These are phyloP conservation scores for Drosophila miranda DNA, from an alignment of 1,140 invertebrate genomes.

Conservation along the genomic window DNA sequence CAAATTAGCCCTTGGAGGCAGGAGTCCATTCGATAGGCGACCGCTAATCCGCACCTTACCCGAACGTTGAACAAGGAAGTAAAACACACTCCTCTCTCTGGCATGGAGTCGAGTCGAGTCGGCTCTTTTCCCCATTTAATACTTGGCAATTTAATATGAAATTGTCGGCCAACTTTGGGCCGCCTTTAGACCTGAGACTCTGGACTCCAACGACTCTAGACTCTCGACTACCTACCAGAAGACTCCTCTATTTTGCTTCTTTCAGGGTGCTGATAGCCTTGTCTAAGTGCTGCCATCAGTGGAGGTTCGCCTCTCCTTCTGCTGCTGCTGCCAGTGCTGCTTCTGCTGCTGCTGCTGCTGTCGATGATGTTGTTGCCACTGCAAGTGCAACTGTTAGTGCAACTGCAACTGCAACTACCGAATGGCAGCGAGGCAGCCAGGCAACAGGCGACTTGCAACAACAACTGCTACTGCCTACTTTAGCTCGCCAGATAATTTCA, in stretches of 20 bases:
- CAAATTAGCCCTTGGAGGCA: slow-evolving; percentile 77
- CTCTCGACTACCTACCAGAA: slow-evolving; percentile 15
- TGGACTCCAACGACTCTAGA: slow-evolving; percentile 33
- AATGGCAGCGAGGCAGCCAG: not conserved
- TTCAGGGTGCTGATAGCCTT: slow-evolving; percentile 74
- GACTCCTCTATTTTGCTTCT: slow-evolving; percentile 46
- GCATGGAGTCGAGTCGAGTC: slow-evolving; percentile 4
- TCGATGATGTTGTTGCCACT: slow-evolving; percentile 58
- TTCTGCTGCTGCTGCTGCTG: slow-evolving; percentile 22
- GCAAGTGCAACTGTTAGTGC: slow-evolving; percentile 40
- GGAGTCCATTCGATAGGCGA: slow-evolving; percentile 32
- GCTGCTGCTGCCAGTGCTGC: not conserved
- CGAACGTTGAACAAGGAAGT: slow-evolving; percentile 65
- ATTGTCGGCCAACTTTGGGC: slow-evolving; percentile 72
- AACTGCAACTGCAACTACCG: slow-evolving; percentile 21
- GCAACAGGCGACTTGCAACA: slow-evolving; percentile 25
- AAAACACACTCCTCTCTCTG: slow-evolving; percentile 44
- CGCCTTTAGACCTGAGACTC: too few relatives aligned
- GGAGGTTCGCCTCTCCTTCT: slow-evolving; percentile 30
- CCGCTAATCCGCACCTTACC: slow-evolving; percentile 73
- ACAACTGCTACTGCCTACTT: slow-evolving; percentile 64
- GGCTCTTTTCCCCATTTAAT: slow-evolving; percentile 64
- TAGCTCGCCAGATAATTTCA: slow-evolving; percentile 77
- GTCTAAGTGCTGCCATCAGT: slow-evolving; percentile 80
- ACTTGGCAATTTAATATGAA: slow-evolving; percentile 80